Percentiles rank a stretch among this genome's conserved stretches.
These are phyloP conservation scores for Rhopilema esculentum DNA, from an alignment of 30 jellyfish, hydroid and myxozoan species.

Conservation along the genomic window DNA sequence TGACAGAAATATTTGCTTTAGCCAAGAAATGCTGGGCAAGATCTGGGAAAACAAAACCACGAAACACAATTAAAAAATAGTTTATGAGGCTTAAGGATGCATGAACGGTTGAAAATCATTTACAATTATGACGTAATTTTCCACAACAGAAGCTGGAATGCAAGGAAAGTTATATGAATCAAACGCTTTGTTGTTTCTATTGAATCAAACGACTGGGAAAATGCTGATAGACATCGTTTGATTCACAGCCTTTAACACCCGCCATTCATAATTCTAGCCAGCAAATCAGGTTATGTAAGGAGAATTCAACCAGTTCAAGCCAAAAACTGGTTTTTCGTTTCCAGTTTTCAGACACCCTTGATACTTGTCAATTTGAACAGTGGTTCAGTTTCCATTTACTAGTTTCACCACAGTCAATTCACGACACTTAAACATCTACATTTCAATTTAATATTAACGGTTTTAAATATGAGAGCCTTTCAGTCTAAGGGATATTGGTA, in stretches of 20 bases:
- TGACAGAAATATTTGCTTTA: constrained; percentile 93
- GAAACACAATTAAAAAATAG: too few relatives aligned
- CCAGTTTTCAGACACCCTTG: background rate
- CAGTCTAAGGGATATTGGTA: background rate
- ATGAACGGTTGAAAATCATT: too few relatives aligned
- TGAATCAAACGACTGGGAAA: too few relatives aligned
- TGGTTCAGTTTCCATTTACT: background rate
- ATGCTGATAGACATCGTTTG: too few relatives aligned
- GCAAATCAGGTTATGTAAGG: background rate
- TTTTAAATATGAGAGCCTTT: background rate
- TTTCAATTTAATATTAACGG: too few relatives aligned
- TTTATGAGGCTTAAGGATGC: too few relatives aligned
- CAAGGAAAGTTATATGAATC: too few relatives aligned
- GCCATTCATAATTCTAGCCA: background rate
- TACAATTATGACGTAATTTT: too few relatives aligned
- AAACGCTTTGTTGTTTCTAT: too few relatives aligned
- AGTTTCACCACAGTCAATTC: background rate
- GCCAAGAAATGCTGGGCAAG: constrained; percentile 95
- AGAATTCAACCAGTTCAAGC: background rate
- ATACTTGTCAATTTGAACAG: background rate
- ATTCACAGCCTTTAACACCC: too few relatives aligned
- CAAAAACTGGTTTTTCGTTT: background rate
- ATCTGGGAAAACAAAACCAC: constrained; percentile 43
- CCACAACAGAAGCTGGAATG: too few relatives aligned
- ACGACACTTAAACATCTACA: background rate